Percentiles rank a stretch among this genome's conserved stretches.
These are phyloP conservation scores for Yponomeuta evonymella DNA, from an alignment of 2,888 invertebrate species.

Conservation along the genomic window DNA sequence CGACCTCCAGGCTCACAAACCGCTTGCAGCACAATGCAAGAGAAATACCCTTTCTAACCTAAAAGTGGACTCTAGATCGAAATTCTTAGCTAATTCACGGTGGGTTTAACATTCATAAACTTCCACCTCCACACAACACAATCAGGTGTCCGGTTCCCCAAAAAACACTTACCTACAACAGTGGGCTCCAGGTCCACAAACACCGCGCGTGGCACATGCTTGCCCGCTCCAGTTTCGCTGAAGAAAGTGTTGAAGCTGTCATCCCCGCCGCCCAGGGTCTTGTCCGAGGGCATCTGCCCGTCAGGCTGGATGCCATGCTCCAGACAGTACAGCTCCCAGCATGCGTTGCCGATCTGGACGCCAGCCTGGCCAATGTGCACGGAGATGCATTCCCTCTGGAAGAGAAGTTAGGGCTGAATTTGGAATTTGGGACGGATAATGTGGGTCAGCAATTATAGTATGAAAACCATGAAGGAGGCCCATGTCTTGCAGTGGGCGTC, in stretches of 20 bases:
- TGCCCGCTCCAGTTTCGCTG: slow-evolving; percentile 84
- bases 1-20: too few species aligned
- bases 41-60: too few species aligned
- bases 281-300: slow-evolving; percentile 91
- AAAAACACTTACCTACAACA: slow-evolving; percentile 83
- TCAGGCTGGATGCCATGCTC: slow-evolving; percentile 91
- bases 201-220: slow-evolving; percentile 92
- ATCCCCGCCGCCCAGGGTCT: slow-evolving; percentile 82
- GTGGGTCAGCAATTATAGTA: too few species aligned
- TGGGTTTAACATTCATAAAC: too few species aligned
- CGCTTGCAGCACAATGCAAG: too few species aligned
- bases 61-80: too few species aligned
- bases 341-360: slow-evolving; percentile 90
- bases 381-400: slow-evolving; percentile 89
- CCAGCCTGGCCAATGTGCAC: slow-evolving; percentile 92
- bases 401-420: background rate
- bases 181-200: slow-evolving; percentile 96
- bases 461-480: too few species aligned
- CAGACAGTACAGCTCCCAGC: slow-evolving; percentile 90
- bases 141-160: background rate
- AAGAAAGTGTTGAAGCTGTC: slow-evolving; percentile 88
- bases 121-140: too few species aligned
- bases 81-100: too few species aligned
- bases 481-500: too few species aligned
- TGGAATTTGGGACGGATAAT: background rate